phyloP scores from a whole-genome alignment of 2,797 vertebrate species.

The Sebastes reedi region DNA sequence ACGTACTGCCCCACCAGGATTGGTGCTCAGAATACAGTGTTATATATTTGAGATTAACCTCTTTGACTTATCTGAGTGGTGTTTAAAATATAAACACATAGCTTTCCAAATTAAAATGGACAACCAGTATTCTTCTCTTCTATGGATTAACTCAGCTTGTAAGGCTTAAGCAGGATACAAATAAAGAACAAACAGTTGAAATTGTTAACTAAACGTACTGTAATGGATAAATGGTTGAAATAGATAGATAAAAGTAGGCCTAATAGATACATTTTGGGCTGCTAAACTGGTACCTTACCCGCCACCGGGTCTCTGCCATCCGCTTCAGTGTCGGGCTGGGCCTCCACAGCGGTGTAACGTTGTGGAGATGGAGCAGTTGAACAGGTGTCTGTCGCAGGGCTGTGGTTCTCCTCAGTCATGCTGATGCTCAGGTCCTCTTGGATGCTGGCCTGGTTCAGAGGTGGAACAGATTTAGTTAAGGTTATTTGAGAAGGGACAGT shows the following conservation, averaged over 20 bases:
- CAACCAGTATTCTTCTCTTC: background rate
- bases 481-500: background rate
- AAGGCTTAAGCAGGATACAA: slow-evolving; percentile 12
- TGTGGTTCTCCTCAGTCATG: background rate
- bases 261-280: background rate
- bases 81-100: background rate
- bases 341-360: background rate
- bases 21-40: background rate
- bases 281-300: background rate
- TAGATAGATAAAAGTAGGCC: background rate
- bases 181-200: background rate
- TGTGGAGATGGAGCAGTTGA: background rate
- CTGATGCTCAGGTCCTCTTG: background rate
- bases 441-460: background rate
- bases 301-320: background rate
- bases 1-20: background rate
- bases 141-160: slow-evolving; percentile 6
- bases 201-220: background rate
- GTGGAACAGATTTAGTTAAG: background rate
- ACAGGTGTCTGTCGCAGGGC: background rate
- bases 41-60: background rate
- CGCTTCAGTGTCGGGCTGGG: background rate
- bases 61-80: background rate
- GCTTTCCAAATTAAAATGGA: slow-evolving; percentile 23
- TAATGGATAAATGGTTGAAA: background rate